Conservation (phyloP, 1,140 invertebrate species). For the Ostrea edulis region DNA sequence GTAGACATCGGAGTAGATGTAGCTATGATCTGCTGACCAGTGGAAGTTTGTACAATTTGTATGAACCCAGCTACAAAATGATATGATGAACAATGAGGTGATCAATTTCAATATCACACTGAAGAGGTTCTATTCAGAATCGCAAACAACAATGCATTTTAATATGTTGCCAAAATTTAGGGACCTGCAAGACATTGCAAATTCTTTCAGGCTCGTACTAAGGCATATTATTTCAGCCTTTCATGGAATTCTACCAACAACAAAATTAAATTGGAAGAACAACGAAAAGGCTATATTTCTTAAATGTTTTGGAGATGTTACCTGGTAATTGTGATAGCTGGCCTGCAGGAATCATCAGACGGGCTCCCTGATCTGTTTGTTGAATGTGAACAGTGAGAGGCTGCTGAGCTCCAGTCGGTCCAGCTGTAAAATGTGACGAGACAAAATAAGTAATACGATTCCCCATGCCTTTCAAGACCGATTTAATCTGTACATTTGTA, state of each 20-base stretch:
- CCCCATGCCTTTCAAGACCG: too few relatives aligned
- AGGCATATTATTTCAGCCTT: not conserved
- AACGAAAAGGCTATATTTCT: not conserved
- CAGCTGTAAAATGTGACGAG: constrained; percentile 31
- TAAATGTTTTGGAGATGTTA: constrained; percentile 37
- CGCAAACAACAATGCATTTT: not conserved
- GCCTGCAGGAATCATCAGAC: constrained; percentile 80
- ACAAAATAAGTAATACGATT: not conserved
- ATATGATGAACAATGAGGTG: constrained; percentile 8
- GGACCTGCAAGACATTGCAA: not conserved
- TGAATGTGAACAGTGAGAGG: constrained; percentile 79
- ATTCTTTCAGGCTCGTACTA: constrained; percentile 5
- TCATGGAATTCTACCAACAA: constrained; percentile 3
- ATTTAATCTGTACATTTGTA: too few relatives aligned
- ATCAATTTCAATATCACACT: not conserved
- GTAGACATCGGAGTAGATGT: constrained; percentile 82
- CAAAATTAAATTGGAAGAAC: not conserved
- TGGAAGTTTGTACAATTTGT: constrained; percentile 86
- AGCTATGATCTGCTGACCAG: constrained; percentile 84
- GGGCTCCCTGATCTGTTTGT: constrained; percentile 77
- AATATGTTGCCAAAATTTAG: not conserved
- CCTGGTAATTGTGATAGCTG: constrained; percentile 75
- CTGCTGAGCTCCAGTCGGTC: constrained; percentile 56
- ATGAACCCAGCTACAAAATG: constrained; percentile 74
- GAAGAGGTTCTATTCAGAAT: not conserved